Percentiles rank a stretch among this genome's conserved stretches.
Conservation (phyloP, 2,888 invertebrate species). For the Lasioglossum zephyrum region DNA sequence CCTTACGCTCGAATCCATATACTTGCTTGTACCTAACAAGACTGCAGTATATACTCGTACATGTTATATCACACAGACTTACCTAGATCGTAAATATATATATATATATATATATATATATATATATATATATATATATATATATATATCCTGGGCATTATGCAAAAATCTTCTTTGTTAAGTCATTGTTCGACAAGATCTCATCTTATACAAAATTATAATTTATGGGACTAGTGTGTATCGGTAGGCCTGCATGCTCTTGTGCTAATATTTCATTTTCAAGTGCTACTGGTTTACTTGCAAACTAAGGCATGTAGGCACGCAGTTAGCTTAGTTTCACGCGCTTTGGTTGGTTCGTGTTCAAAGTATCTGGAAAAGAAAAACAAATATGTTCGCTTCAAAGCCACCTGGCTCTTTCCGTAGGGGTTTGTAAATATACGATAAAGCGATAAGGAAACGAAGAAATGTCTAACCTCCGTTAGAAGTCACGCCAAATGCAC, state of each 20-base stretch:
- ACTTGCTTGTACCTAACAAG: constrained; percentile 55
- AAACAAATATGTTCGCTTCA: constrained; percentile 6
- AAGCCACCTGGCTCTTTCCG: background rate
- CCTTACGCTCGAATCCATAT: constrained; percentile 59
- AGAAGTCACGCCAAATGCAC: constrained; percentile 77
- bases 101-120: too few species aligned
- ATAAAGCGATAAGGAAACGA: background rate
- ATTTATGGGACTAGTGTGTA: constrained; percentile 81
- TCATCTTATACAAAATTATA: constrained; percentile 80
- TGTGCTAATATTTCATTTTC: constrained; percentile 70
- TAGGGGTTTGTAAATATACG: background rate
- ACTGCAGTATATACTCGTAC: constrained; percentile 67
- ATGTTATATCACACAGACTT: constrained; percentile 81
- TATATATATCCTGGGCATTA: constrained; percentile 73
- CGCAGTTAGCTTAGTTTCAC: constrained; percentile 83
- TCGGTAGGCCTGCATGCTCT: constrained; percentile 80
- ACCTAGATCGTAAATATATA: constrained; percentile 74
- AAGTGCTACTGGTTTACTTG: constrained; percentile 65
- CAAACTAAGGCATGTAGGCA: constrained; percentile 75
- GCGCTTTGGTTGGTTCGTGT: constrained; percentile 80
- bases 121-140: background rate
- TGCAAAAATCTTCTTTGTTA: constrained; percentile 75
- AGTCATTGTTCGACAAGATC: constrained; percentile 51
- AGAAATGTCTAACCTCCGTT: constrained; percentile 78
- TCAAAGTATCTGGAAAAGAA: constrained; percentile 78